phyloP scores from a whole-genome alignment of 2,113 vertebrate genomes.

The Natator depressus region DNA sequence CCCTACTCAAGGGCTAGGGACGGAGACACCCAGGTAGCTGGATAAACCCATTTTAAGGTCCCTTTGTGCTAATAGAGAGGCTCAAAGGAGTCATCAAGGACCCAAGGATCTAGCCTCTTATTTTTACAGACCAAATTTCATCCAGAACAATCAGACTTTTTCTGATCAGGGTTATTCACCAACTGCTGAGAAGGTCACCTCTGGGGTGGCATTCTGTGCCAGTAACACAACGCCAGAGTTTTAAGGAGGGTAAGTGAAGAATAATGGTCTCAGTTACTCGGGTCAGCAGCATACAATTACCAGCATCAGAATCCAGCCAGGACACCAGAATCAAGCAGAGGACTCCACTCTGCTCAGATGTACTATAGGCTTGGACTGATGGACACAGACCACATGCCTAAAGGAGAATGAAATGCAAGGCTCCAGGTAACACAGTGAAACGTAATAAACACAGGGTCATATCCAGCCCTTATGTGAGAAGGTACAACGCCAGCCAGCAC shows the following conservation, averaged over 20 bases:
- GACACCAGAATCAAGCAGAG: slow-evolving; percentile 37
- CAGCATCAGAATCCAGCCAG: slow-evolving; percentile 17
- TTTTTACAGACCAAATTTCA: neutral
- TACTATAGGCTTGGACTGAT: neutral
- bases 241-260: too few relatives aligned
- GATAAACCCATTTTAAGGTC: neutral
- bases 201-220: too few relatives aligned
- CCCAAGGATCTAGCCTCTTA: neutral
- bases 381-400: slow-evolving; percentile 20
- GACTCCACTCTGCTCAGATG: neutral
- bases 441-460: slow-evolving; percentile 19
- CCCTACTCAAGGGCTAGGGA: too few relatives aligned
- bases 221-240: too few relatives aligned
- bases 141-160: neutral
- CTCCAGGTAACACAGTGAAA: neutral
- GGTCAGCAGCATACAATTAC: too few relatives aligned
- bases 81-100: neutral
- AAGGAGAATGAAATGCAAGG: neutral
- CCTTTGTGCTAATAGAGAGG: neutral
- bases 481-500: slow-evolving; percentile 13
- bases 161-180: too few relatives aligned
- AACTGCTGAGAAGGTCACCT: too few relatives aligned
- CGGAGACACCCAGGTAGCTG: neutral
- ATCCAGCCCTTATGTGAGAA: neutral
- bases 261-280: too few relatives aligned